phyloP scores from a whole-genome alignment of 2,113 vertebrate species.

The Nothoprocta pentlandii region DNA sequence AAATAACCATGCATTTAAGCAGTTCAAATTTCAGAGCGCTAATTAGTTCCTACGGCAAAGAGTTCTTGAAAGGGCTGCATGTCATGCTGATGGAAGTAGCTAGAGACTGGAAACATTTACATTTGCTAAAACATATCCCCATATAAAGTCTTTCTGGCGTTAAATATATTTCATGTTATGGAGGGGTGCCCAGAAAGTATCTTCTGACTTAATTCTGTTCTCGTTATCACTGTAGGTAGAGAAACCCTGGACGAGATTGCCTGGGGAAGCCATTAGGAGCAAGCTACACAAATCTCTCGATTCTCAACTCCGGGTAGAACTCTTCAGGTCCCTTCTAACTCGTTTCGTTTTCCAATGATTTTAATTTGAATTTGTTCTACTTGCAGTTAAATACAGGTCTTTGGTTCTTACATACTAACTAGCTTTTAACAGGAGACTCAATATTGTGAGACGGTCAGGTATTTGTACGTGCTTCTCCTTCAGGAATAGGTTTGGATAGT shows the following conservation, averaged over 20 bases:
- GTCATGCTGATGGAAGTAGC: constrained; percentile 28
- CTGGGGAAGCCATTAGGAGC: background rate
- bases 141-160: background rate
- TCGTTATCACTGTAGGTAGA: background rate
- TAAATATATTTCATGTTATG: background rate
- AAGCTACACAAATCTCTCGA: background rate
- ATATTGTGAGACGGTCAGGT: background rate
- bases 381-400: background rate
- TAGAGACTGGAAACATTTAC: constrained; percentile 34
- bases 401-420: background rate
- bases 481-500: background rate
- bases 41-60: constrained; percentile 39
- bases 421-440: background rate
- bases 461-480: background rate
- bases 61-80: constrained; percentile 36
- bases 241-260: background rate
- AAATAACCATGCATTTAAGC: constrained; percentile 54
- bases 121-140: background rate
- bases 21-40: constrained; percentile 49
- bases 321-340: background rate
- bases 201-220: background rate
- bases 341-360: background rate
- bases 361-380: background rate
- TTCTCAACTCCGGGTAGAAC: background rate
- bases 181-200: background rate